A percentile compares a stretch with the other conserved stretches of the same genome.
These are phyloP conservation scores for Sarcophaga bullata DNA, from an alignment of 1,140 invertebrate genomes.

Conservation along the genomic window DNA sequence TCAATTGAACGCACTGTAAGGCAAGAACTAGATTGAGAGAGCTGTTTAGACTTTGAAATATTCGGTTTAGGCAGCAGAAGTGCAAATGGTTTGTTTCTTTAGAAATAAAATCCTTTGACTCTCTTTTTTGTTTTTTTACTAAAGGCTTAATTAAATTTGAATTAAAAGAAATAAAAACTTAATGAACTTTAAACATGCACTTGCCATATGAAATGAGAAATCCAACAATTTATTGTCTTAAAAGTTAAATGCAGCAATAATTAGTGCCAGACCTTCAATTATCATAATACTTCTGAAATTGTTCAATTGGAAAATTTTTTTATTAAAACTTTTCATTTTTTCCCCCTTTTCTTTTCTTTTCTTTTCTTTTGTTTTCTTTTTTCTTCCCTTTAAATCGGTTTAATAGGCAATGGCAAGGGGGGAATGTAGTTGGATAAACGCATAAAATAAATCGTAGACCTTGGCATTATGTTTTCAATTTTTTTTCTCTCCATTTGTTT, in stretches of 20 bases:
- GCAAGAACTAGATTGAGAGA: too few relatives aligned
- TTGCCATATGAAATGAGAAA: background rate
- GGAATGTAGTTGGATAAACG: background rate
- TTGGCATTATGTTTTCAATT: background rate
- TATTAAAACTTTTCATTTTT: too few relatives aligned
- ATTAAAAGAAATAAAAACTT: background rate
- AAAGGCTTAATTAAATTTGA: too few relatives aligned
- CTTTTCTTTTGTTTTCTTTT: background rate
- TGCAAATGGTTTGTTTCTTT: too few relatives aligned
- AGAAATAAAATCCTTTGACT: too few relatives aligned
- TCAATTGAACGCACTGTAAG: too few relatives aligned
- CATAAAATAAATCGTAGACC: background rate
- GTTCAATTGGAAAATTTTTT: too few relatives aligned
- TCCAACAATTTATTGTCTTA: conserved; percentile 18
- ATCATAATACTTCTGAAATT: background rate
- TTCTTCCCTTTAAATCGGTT: background rate
- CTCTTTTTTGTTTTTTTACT: too few relatives aligned
- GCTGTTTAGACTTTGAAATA: too few relatives aligned
- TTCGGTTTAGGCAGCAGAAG: too few relatives aligned
- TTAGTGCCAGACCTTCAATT: background rate
- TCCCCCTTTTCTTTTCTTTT: background rate
- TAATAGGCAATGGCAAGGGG: background rate
- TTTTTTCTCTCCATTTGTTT: too few relatives aligned
- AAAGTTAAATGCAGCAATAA: background rate
- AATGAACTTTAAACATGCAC: conserved; percentile 21